Evolutionary conservation across 2,888 invertebrate species (phyloP).

Genomic region (Drepanosiphum platanoidis): DNA sequence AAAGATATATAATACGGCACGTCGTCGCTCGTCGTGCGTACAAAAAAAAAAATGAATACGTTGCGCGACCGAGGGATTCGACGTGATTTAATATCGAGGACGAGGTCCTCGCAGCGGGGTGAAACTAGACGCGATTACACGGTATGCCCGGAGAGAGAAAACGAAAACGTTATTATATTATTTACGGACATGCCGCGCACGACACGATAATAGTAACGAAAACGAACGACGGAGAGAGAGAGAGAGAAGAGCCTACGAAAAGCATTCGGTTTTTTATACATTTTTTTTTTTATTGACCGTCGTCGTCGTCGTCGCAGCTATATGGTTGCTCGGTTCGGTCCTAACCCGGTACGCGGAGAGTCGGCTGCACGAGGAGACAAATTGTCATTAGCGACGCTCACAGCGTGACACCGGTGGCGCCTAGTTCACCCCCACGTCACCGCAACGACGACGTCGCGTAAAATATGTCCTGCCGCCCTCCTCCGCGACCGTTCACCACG

Average conservation of each 20-base stretch:
- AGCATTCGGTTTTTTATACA: too few species aligned
- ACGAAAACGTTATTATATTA: background rate
- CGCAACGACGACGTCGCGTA: constrained; percentile 35
- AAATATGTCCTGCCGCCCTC: constrained; percentile 46
- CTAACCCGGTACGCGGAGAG: background rate
- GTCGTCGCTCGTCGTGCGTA: too few species aligned
- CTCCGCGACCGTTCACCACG: background rate
- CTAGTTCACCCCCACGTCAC: constrained; percentile 32
- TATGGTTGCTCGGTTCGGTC: background rate
- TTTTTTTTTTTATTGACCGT: constrained; percentile 48
- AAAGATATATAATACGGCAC: background rate
- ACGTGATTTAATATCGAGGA: too few species aligned
- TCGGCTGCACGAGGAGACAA: constrained; percentile 25
- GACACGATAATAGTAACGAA: background rate
- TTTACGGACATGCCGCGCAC: too few species aligned
- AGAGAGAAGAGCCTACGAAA: background rate
- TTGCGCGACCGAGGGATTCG: too few species aligned
- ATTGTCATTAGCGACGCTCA: constrained; percentile 60
- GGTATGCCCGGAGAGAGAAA: too few species aligned
- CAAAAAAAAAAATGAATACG: background rate
- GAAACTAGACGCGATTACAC: too few species aligned
- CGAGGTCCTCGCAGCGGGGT: too few species aligned
- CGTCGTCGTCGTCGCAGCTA: background rate
- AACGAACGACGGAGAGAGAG: background rate
- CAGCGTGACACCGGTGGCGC: constrained; percentile 61